These are phyloP conservation scores for Hydrochoerus hydrochaeris DNA, from an alignment of 2,113 vertebrate species.

Conservation along the genomic window DNA sequence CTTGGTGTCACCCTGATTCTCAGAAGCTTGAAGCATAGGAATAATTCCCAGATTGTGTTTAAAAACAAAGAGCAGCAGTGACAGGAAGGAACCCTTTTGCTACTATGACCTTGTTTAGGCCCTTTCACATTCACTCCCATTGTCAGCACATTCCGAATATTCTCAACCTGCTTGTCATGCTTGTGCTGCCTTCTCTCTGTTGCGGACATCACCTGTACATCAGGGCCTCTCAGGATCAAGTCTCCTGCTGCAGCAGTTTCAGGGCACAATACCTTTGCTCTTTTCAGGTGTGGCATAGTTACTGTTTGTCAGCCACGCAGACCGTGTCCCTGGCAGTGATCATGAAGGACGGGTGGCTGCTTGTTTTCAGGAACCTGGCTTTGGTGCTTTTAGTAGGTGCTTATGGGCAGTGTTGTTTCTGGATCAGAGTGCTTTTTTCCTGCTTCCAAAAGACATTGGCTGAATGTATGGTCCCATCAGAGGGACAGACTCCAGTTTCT, in stretches of 20 bases:
- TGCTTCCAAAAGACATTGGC: background rate
- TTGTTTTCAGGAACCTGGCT: background rate
- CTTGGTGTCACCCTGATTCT: background rate
- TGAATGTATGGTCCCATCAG: background rate
- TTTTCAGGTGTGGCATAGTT: background rate
- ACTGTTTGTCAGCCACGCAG: background rate
- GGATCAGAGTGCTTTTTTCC: background rate
- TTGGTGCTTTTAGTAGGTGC: background rate
- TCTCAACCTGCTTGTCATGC: fast-evolving
- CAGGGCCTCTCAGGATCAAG: background rate
- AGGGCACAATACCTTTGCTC: background rate
- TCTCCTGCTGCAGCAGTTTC: background rate
- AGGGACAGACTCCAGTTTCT: background rate
- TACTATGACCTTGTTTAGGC: background rate
- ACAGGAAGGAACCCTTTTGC: too few species aligned
- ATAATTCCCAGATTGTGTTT: background rate
- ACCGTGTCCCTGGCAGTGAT: background rate
- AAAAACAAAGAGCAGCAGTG: background rate
- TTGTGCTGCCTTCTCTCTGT: too few species aligned
- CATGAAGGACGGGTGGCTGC: background rate
- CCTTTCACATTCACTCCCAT: fast-evolving
- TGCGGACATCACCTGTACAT: background rate
- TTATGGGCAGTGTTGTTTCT: background rate
- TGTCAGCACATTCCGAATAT: fast-evolving
- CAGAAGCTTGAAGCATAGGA: background rate